These are phyloP conservation scores for Clunio marinus DNA, from an alignment of 2,888 invertebrate genomes.

Conservation along the genomic window DNA sequence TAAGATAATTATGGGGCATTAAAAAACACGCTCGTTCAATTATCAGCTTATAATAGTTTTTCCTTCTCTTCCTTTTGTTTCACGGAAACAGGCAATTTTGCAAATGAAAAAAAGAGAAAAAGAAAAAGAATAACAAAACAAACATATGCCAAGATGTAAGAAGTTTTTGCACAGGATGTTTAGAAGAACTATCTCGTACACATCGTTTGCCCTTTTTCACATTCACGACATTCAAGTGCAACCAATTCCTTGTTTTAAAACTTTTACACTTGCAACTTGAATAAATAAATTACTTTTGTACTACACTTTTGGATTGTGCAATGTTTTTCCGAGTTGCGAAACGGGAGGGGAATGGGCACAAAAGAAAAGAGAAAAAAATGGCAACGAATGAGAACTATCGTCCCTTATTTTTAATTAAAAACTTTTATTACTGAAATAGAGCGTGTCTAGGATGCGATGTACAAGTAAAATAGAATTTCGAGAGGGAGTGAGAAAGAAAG, in stretches of 20 bases:
- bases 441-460: slow-evolving; percentile 16
- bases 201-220: neutral
- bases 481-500: neutral
- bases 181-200: neutral
- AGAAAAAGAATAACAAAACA: too few species aligned
- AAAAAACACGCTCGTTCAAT: slow-evolving; percentile 6
- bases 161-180: neutral
- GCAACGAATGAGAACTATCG: neutral
- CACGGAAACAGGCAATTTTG: neutral
- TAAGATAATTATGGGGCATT: neutral
- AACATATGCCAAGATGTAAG: slow-evolving; percentile 3
- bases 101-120: too few species aligned
- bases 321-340: slow-evolving; percentile 21
- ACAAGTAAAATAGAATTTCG: neutral
- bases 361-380: neutral
- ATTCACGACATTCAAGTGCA: neutral
- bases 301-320: slow-evolving; percentile 32
- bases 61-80: neutral
- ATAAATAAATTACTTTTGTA: slow-evolving; percentile 30
- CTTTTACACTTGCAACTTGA: slow-evolving; percentile 27
- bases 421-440: slow-evolving; percentile 34
- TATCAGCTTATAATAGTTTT: slow-evolving; percentile 3
- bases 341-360: too few species aligned
- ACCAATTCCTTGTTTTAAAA: slow-evolving; percentile 6
- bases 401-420: slow-evolving; percentile 36